A percentile compares a stretch with the other conserved stretches of the same genome.
phyloP scores from a whole-genome alignment of 2,113 vertebrate species.

The Colistium nudipinnis region DNA sequence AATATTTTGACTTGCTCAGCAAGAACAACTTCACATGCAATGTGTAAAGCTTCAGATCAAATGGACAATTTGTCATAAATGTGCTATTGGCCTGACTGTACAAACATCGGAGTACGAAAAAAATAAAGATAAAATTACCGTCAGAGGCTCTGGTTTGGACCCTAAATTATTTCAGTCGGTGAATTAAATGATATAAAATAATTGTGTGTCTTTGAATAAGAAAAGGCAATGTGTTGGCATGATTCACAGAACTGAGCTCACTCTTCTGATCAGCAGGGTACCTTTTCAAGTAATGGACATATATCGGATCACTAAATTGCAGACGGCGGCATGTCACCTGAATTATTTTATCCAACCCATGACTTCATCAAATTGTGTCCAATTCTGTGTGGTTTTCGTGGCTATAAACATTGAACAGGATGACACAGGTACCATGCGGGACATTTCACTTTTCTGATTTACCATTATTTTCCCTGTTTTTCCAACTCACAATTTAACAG shows the following conservation, averaged over 20 bases:
- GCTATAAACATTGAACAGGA: constrained; percentile 28
- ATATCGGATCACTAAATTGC: constrained; percentile 25
- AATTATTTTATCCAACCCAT: constrained; percentile 7
- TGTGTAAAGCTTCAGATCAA: constrained; percentile 25
- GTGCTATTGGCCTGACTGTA: background rate
- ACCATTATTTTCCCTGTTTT: constrained; percentile 23
- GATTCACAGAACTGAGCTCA: constrained; percentile 28
- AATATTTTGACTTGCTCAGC: constrained; percentile 16
- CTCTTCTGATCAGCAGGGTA: constrained; percentile 33
- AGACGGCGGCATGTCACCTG: constrained; percentile 10
- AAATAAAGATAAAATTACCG: constrained; percentile 12
- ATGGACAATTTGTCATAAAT: constrained; percentile 9
- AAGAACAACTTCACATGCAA: constrained; percentile 6
- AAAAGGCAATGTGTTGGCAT: constrained; percentile 52
- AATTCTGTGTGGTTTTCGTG: constrained; percentile 24
- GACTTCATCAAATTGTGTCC: constrained; percentile 27
- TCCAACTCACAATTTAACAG: constrained; percentile 49
- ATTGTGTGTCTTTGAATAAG: background rate
- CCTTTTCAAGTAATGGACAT: constrained; percentile 38
- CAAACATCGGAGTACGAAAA: background rate
- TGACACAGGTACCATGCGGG: constrained; percentile 16
- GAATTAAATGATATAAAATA: constrained; percentile 21
- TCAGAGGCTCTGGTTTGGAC: constrained; percentile 12
- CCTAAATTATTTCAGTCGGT: constrained; percentile 3
- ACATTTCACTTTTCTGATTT: constrained; percentile 16